A percentile compares a stretch with the other conserved stretches of the same genome.
Evolutionary conservation across 2,113 vertebrate genomes (phyloP).

Genomic region (Corapipo altera): DNA sequence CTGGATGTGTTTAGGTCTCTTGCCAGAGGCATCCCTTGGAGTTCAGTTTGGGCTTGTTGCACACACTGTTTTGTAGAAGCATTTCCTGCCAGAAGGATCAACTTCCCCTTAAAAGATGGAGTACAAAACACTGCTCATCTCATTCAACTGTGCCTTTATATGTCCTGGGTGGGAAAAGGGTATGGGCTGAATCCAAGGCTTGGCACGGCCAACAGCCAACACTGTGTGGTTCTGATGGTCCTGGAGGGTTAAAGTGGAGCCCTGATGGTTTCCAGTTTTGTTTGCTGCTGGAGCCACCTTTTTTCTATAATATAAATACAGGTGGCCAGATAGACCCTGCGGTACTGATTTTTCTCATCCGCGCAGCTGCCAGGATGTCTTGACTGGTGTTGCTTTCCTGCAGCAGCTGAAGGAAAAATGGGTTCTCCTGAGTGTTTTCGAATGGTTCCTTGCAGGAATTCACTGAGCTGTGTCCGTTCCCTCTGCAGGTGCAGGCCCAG

Average conservation of each 20-base stretch:
- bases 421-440: background rate
- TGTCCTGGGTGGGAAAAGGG: background rate
- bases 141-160: background rate
- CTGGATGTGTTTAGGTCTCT: background rate
- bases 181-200: no score
- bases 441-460: rapidly evolving
- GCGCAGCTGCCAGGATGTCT: background rate
- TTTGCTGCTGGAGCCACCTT: background rate
- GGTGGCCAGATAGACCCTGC: background rate
- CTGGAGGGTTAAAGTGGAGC: background rate
- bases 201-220: rapidly evolving
- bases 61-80: background rate
- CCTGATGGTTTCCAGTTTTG: background rate
- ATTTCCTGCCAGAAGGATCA: background rate
- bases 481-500: constrained; percentile 88
- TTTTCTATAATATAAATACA: background rate
- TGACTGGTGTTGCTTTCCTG: rapidly evolving
- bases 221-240: background rate
- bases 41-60: background rate
- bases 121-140: background rate
- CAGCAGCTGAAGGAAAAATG: background rate
- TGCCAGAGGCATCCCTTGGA: background rate
- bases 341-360: background rate
- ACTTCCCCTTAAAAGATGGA: background rate
- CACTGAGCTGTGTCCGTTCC: rapidly evolving